These are phyloP conservation scores for Odontomachus brunneus DNA, from an alignment of 1,140 invertebrate genomes.

Conservation along the genomic window DNA sequence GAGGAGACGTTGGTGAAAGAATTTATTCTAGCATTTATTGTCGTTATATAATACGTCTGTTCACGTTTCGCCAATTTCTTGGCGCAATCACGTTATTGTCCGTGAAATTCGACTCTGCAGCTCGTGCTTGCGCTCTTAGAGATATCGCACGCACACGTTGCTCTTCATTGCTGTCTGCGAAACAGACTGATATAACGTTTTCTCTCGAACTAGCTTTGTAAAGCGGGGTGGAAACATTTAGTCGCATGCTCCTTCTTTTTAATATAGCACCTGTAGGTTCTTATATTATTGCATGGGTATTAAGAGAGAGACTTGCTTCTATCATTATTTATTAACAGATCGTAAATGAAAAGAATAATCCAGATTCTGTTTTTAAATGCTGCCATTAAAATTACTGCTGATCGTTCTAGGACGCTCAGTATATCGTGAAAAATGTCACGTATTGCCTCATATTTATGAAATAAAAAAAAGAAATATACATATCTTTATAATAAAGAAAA, in stretches of 20 bases:
- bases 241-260: slow-evolving; percentile 21
- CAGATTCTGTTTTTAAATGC: neutral
- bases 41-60: neutral
- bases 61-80: neutral
- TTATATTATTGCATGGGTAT: slow-evolving; percentile 30
- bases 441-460: too few species aligned
- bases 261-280: neutral
- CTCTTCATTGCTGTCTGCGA: neutral
- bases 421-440: too few species aligned
- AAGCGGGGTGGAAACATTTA: neutral
- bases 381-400: neutral
- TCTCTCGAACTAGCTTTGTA: neutral
- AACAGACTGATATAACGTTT: slow-evolving; percentile 20
- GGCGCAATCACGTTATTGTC: neutral
- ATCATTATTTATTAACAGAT: neutral
- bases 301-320: neutral
- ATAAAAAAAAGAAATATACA: too few species aligned
- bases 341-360: neutral
- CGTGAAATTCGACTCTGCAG: slow-evolving; percentile 29
- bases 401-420: neutral
- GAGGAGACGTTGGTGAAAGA: neutral
- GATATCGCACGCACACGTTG: neutral
- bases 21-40: neutral
- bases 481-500: too few species aligned
- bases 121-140: slow-evolving; percentile 25